phyloP scores from a whole-genome alignment of 2,797 vertebrate species.

The Lutjanus campechanus region DNA sequence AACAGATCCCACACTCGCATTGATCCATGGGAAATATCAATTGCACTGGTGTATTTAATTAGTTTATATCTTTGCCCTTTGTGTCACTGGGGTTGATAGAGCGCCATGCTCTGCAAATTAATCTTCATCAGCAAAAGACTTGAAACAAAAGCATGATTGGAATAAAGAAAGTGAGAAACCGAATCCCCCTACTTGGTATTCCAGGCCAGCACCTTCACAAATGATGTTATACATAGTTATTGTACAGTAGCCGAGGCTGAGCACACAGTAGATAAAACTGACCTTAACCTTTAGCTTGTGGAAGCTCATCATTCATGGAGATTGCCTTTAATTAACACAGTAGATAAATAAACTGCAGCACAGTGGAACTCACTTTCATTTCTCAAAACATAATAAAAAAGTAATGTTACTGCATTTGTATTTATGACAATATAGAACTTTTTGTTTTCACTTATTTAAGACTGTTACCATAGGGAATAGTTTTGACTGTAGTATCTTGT shows the following conservation, averaged over 20 bases:
- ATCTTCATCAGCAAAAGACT: conserved; percentile 84
- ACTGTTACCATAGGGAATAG: background rate
- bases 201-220: conserved; percentile 15
- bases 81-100: conserved; percentile 82
- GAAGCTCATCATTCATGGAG: conserved; percentile 20
- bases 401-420: background rate
- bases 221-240: conserved; percentile 37
- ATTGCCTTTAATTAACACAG: conserved; percentile 47
- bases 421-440: background rate
- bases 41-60: conserved; percentile 85
- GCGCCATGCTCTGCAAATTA: conserved; percentile 79
- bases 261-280: conserved; percentile 29
- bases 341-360: conserved; percentile 26
- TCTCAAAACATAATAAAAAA: conserved; percentile 1
- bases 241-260: conserved; percentile 42
- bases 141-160: conserved; percentile 77
- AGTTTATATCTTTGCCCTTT: conserved; percentile 82
- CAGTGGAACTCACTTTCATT: background rate
- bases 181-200: conserved; percentile 47
- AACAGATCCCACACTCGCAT: conserved; percentile 80
- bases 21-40: conserved; percentile 83
- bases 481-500: background rate
- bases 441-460: background rate
- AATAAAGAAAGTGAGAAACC: conserved; percentile 62
- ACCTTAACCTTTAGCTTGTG: conserved; percentile 38